These are phyloP conservation scores for Megaptera novaeangliae DNA, from an alignment of 2,113 vertebrate genomes.

Conservation along the genomic window DNA sequence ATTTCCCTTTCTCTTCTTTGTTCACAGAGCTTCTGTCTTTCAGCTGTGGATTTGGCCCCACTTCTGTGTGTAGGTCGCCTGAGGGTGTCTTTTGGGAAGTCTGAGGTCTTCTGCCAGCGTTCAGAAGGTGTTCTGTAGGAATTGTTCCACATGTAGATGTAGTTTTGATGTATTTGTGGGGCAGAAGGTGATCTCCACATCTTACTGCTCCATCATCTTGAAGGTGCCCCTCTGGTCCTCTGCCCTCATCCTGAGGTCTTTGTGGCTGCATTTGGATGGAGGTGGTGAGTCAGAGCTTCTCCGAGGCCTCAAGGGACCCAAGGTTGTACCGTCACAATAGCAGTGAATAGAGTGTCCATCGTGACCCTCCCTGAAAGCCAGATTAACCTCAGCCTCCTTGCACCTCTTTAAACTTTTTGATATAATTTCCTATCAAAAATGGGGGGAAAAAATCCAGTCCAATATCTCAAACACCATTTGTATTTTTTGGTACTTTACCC, in stretches of 20 bases:
- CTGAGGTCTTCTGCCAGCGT: no score
- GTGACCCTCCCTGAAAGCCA: rapidly evolving
- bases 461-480: constrained; percentile 1
- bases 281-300: background rate
- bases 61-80: no score
- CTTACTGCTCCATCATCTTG: no score
- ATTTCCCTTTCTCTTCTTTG: no score
- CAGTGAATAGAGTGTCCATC: background rate
- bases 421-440: background rate
- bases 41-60: no score
- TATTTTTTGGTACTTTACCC: constrained; percentile 16
- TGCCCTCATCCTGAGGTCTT: background rate
- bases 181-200: rapidly evolving
- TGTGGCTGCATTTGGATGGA: background rate
- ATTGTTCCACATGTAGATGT: no score
- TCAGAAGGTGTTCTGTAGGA: no score
- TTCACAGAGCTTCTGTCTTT: no score
- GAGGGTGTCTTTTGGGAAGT: no score
- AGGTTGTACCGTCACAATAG: rapidly evolving
- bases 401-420: background rate
- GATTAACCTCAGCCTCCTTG: no score
- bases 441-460: background rate
- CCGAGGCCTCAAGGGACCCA: background rate
- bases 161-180: no score
- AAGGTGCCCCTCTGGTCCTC: background rate